Evolutionary conservation across 2,113 vertebrate species (phyloP).

Genomic region (Stigmatopora nigra): DNA sequence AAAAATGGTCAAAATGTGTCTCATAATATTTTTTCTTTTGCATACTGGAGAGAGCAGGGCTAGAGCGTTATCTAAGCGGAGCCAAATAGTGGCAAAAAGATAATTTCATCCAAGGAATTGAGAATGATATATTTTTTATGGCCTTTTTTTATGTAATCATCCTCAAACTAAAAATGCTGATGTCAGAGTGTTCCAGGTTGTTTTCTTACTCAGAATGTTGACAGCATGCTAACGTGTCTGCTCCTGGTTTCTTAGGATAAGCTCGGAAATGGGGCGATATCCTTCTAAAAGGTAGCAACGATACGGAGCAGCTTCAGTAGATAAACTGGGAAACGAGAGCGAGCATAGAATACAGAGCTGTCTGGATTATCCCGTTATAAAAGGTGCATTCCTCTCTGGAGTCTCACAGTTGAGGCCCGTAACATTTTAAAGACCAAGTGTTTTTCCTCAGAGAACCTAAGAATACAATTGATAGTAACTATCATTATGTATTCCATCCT

Average conservation of each 20-base stretch:
- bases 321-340: slow-evolving; percentile 60
- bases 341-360: slow-evolving; percentile 54
- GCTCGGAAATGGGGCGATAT: slow-evolving; percentile 55
- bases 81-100: slow-evolving; percentile 47
- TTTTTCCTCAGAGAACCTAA: slow-evolving; percentile 37
- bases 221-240: slow-evolving; percentile 39
- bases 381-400: slow-evolving; percentile 57
- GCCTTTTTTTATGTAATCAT: slow-evolving; percentile 59
- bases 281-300: slow-evolving; percentile 67
- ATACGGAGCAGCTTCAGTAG: slow-evolving; percentile 66
- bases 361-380: slow-evolving; percentile 61
- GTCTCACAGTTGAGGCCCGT: slow-evolving; percentile 47
- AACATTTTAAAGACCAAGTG: slow-evolving; percentile 34
- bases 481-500: slow-evolving; percentile 59
- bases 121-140: slow-evolving; percentile 29
- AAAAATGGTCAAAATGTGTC: too few species aligned
- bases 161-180: slow-evolving; percentile 62
- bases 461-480: slow-evolving; percentile 58
- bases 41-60: slow-evolving; percentile 7
- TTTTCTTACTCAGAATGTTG: slow-evolving; percentile 40
- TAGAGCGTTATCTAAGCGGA: slow-evolving; percentile 46
- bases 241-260: slow-evolving; percentile 58
- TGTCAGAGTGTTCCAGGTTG: slow-evolving; percentile 37
- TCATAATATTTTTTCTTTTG: too few species aligned
- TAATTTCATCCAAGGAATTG: slow-evolving; percentile 35